phyloP scores from a whole-genome alignment of 2,113 vertebrate species.

The Macroglossus sobrinus region DNA sequence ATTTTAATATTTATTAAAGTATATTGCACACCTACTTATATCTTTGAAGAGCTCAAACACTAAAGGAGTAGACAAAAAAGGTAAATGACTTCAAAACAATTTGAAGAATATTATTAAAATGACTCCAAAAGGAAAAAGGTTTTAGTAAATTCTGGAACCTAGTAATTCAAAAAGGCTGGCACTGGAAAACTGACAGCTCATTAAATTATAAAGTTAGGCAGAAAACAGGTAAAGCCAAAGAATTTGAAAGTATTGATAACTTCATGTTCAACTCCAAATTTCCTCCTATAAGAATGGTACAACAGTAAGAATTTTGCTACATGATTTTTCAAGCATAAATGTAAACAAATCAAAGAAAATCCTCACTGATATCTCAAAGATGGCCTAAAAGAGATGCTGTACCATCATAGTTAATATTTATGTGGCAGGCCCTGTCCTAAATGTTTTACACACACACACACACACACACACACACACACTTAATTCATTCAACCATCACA shows the following conservation, averaged over 20 bases:
- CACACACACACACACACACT: no score
- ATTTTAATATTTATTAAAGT: not conserved
- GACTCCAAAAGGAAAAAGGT: not conserved
- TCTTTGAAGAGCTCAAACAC: not conserved
- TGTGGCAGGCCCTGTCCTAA: not conserved
- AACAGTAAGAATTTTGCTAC: not conserved
- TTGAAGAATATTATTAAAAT: not conserved
- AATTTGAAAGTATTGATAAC: slow-evolving; percentile 32
- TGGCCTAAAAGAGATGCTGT: not conserved
- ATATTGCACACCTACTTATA: not conserved
- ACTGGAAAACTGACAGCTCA: slow-evolving; percentile 4
- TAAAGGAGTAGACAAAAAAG: not conserved
- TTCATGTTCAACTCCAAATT: not conserved
- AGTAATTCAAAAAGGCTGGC: not conserved
- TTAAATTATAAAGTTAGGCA: slow-evolving; percentile 20
- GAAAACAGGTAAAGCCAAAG: not conserved
- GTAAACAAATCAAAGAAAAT: slow-evolving; percentile 42
- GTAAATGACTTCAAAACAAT: not conserved
- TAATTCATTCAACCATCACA: not conserved
- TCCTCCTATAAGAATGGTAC: not conserved
- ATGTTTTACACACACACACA: not conserved
- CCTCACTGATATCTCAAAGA: not conserved
- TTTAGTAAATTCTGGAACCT: not conserved
- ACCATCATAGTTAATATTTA: slow-evolving; percentile 11
- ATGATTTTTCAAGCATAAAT: slow-evolving; percentile 22